phyloP scores from a whole-genome alignment of 2,888 invertebrate species.

The Sisyra nigra region DNA sequence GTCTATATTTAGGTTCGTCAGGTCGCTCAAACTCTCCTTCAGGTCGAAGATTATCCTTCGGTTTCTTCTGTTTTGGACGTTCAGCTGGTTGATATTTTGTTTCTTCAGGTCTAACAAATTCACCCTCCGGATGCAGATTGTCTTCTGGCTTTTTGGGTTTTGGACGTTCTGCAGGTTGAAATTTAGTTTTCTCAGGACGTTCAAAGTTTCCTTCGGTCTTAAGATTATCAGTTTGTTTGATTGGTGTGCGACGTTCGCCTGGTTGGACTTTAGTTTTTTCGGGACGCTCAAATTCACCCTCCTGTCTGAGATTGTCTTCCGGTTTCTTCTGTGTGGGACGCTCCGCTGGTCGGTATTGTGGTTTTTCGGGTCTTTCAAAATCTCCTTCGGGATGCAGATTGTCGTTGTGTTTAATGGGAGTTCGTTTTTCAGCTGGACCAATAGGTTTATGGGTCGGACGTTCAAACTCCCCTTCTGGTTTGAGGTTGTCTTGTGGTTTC shows the following conservation, averaged over 20 bases:
- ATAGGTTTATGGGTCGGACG: slow-evolving; percentile 15
- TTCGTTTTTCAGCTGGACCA: slow-evolving; percentile 22
- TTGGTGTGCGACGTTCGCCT: slow-evolving; percentile 27
- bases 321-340: slow-evolving; percentile 26
- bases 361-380: slow-evolving; percentile 26
- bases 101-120: slow-evolving; percentile 30
- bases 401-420: slow-evolving; percentile 22
- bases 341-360: slow-evolving; percentile 24
- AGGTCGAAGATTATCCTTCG: slow-evolving; percentile 30
- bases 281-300: slow-evolving; percentile 29
- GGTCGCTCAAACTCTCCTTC: slow-evolving; percentile 26
- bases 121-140: slow-evolving; percentile 44
- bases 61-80: slow-evolving; percentile 22
- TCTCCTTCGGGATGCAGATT: slow-evolving; percentile 28
- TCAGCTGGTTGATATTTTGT: slow-evolving; percentile 19
- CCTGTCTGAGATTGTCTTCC: slow-evolving; percentile 33
- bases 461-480: slow-evolving; percentile 22
- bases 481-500: slow-evolving; percentile 44
- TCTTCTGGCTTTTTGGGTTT: slow-evolving; percentile 28
- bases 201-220: slow-evolving; percentile 33
- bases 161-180: slow-evolving; percentile 19
- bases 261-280: slow-evolving; percentile 24
- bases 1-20: slow-evolving; percentile 20
- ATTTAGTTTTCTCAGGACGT: slow-evolving; percentile 18
- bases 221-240: slow-evolving; percentile 36